Evolutionary conservation across 2,113 vertebrate genomes (phyloP).

Genomic region (Coryphaenoides rupestris): DNA sequence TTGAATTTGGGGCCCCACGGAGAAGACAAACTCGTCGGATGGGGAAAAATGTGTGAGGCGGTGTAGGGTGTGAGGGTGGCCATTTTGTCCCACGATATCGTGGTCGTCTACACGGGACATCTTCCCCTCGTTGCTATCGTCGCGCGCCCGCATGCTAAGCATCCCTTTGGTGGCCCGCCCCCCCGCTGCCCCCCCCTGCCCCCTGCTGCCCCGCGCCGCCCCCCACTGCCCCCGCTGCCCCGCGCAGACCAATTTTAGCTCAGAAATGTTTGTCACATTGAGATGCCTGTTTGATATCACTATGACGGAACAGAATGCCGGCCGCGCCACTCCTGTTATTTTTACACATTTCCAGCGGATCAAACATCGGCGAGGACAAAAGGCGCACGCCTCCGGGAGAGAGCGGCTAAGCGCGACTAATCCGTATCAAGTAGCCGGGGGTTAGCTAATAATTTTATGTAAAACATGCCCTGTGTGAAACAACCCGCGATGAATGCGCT

Average conservation of each 20-base stretch:
- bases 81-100: background rate
- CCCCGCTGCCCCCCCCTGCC: conserved; percentile 21
- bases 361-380: conserved; percentile 30
- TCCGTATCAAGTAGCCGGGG: background rate
- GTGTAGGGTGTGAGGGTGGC: background rate
- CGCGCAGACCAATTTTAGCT: conserved; percentile 56
- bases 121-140: conserved; percentile 24
- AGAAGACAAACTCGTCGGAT: background rate
- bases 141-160: conserved; percentile 36
- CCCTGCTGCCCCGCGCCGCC: conserved; percentile 32
- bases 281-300: conserved; percentile 55
- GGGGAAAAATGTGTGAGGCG: background rate
- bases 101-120: background rate
- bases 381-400: conserved; percentile 18
- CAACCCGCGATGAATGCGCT: too few relatives aligned
- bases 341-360: conserved; percentile 58
- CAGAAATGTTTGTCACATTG: conserved; percentile 55
- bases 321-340: conserved; percentile 60
- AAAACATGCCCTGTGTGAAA: background rate
- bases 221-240: conserved; percentile 25
- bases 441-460: background rate
- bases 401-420: conserved; percentile 19
- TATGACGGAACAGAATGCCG: conserved; percentile 50
- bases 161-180: conserved; percentile 26
- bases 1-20: conserved; percentile 11